These are phyloP conservation scores for Sinocyclocheilus maitianheensis DNA, from an alignment of 2,113 vertebrate species.

Conservation along the genomic window DNA sequence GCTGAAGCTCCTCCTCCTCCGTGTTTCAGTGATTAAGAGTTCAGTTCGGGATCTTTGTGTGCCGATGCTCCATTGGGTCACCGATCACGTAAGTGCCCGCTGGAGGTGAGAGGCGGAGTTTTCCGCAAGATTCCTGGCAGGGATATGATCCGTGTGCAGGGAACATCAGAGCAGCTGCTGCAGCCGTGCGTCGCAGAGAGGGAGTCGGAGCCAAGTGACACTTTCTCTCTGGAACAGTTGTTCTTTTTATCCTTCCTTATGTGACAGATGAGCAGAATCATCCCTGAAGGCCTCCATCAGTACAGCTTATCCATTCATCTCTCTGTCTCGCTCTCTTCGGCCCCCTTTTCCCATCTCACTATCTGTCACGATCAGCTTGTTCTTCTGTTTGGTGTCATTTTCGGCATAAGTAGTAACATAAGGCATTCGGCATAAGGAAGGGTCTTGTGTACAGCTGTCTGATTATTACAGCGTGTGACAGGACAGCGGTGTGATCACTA, in stretches of 20 bases:
- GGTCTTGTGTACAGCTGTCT: neutral
- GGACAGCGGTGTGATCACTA: constrained; percentile 12
- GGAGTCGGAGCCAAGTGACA: neutral
- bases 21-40: neutral
- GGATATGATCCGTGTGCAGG: neutral
- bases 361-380: constrained; percentile 1
- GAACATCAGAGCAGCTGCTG: constrained; percentile 35
- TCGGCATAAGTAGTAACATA: neutral
- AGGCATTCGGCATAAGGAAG: neutral
- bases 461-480: neutral
- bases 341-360: constrained; percentile 8
- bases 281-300: constrained; percentile 26
- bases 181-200: constrained; percentile 1
- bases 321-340: neutral
- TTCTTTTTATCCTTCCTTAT: constrained; percentile 21
- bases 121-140: neutral
- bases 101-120: constrained; percentile 6
- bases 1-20: neutral
- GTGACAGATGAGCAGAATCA: constrained; percentile 26
- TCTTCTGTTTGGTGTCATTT: constrained; percentile 22
- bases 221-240: constrained; percentile 4
- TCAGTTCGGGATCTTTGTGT: neutral
- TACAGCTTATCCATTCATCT: constrained; percentile 13
- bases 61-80: neutral
- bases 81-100: neutral